Evolutionary conservation across 2,888 invertebrate species (phyloP), one percentile per base, ranked within the genome.

Genomic region (Sminthurides aquaticus): DNA sequence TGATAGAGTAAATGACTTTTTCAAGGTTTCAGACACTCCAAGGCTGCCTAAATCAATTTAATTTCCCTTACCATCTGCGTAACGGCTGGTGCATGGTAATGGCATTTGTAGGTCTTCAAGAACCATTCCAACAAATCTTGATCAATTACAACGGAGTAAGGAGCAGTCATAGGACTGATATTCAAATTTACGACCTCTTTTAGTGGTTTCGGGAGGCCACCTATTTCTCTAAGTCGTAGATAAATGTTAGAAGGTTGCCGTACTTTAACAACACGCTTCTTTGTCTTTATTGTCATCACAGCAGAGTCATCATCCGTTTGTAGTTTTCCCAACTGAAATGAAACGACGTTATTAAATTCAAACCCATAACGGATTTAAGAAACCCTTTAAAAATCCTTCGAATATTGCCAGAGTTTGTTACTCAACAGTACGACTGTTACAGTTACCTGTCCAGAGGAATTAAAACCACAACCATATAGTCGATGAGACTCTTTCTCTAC

Each of bases 241-340:
- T 74, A 71, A 58, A 74, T 73, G 58, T 74, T 74, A 1, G 73
- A 70, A 8, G 74, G 74, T 25, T 74, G 74, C 18, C 74, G 57
- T n/a, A 74, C 72, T 67, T 73, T 73, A 2, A 74, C 71, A 1
- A 74, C 72, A 0, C 74, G 65, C 49, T 74, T 74, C 61, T 73
- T 74, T 24, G 74, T 74, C 56, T 72, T 64, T 49, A 74, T 73
- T 60, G 73, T 74, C 71, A 74, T 72, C 34, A 68, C 66, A 0
- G 73, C 72, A 26, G 71, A 67, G 18, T 72, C 72, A 20, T 73
- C 72, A 2, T 73, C 74, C 11, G 69, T 69, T 56, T 74, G 73
- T 68, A 74, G 68, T 54, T 69, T 69, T 18, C 74, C 74, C 8
- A 74, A 52, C 69, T 68, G 57, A 52, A 27, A 60, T 2, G 57